Base-by-base conservation (phyloP, 2,113 vertebrate species). In the Thinocorus orbignyianus region DNA sequence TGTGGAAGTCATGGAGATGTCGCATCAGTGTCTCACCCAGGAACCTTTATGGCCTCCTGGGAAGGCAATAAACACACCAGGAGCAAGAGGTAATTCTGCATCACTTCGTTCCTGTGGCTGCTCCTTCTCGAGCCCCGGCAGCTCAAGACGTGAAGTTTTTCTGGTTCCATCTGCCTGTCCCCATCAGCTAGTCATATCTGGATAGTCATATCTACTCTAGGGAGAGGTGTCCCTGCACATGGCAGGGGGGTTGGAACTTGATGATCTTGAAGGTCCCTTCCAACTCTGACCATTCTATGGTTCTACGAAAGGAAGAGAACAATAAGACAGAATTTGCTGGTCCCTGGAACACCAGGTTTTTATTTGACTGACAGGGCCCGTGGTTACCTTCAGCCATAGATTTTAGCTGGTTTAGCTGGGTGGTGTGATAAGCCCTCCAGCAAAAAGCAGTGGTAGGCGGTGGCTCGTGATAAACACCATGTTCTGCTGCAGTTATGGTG, bases 1-100 rank as follows among this genome's bases (percentile, higher is more conserved):
- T 91, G 89, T 71, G 85, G 93, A 96, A 76, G 39, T 88, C 78
- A 42, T 60, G 90, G 85, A 85, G 83, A 72, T 81, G 86, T 85
- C 64, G 65, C 46, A 39, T 44, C 24, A 54, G 65, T 46, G 74
- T 72, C 79, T 88, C 88, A 82, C 73, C 77, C 91, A 88, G 62
- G 64, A 84, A 42, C 82, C 83, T 41, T 42, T 61, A 65, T n/a
- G 54, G 37, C 76, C 86, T 83, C 70, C 58, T 62, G 65, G 70
- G 86, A 79, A 89, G 71, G 70, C 46, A 95, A 93, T 83, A 92
- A 93, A 88, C 77, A 31, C 72, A 66, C 42, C 72, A 79, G 66
- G 6, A 85, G 81, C 37, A 74, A 85, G 55, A 58, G 80, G 51
- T 70, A 71, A 90, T 86, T 93, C 78, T 88, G 77, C 55, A 88